Base-by-base conservation (phyloP, 2,797 vertebrate genomes). In the Anisognathus igniventris region DNA sequence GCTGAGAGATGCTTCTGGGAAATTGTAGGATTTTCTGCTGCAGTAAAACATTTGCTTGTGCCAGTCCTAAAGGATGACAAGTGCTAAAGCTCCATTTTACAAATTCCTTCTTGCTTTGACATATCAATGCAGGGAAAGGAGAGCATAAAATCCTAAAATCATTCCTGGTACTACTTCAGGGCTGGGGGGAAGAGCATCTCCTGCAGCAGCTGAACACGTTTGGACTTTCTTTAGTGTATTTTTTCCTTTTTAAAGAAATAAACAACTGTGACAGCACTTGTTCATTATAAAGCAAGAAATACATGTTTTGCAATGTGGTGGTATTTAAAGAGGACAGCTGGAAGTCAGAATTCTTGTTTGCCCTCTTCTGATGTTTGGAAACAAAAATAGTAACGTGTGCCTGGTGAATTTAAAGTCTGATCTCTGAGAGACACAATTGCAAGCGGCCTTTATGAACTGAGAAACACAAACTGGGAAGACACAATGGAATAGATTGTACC, bases 401-500 rank as follows among this genome's bases (percentile, higher is more conserved):
- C 85, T 73, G 68, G 72, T 44, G 77, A 96, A 78, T 93, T 19
- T 93, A 87, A 96, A 94, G 8, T 56, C 74, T 13, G 54, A 27
- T 84, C 65, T 91, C 95, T 44, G 68, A 94, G 80, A 93, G 35
- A 79, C 58, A 90, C 79, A 91, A 92, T 71, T 80, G 79, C 83
- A 64, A 93, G 82, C 0, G 1, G 87, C 57, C 93, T 87, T 67
- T 40, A 85, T 54, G 66, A 93, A 91, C 72, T 12, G 23, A 91
- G 94, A 91, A 92, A 92, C 72, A 37, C 25, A n/a, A 81, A 92
- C 95, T 68, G 37, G 44, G 86, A 90, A 90, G 84, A 68, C 65
- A 97, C 91, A 96, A 97, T 60, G 57, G 94, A 93, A 81, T 58
- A 94, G 65, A 93, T 31, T 83, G 96, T 78, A 94, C 65, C 92